phyloP scores from a whole-genome alignment of 2,113 vertebrate species.

The Gobio gobio region DNA sequence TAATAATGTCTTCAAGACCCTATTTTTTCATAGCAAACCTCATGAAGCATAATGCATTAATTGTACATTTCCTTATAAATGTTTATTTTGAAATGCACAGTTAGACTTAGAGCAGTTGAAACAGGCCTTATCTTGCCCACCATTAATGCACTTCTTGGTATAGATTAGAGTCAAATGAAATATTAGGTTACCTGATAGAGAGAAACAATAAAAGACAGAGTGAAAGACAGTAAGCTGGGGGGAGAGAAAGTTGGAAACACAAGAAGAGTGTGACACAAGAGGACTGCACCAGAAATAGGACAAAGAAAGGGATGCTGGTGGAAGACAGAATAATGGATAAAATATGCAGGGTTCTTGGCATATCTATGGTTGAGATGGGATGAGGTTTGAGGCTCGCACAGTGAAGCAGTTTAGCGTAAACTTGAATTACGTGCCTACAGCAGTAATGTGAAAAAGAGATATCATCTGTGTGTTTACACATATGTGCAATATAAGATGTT shows the following conservation, averaged over 20 bases:
- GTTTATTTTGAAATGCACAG: not conserved
- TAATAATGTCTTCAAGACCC: not conserved
- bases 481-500: not conserved
- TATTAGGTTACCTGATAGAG: constrained; percentile 43
- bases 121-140: not conserved
- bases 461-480: not conserved
- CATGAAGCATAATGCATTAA: not conserved
- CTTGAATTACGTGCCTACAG: not conserved
- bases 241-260: not conserved
- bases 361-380: not conserved
- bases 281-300: constrained; percentile 10
- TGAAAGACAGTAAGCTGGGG: constrained; percentile 26
- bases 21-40: not conserved
- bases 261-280: not conserved
- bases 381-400: not conserved
- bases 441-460: not conserved
- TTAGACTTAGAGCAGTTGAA: not conserved
- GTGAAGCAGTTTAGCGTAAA: not conserved
- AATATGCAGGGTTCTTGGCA: constrained; percentile 11
- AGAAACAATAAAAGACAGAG: constrained; percentile 7
- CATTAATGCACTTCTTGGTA: not conserved
- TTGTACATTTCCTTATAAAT: not conserved
- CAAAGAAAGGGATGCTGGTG: constrained; percentile 15
- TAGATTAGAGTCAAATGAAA: constrained; percentile 32
- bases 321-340: not conserved